Base-by-base conservation (phyloP, 2,888 invertebrate genomes). In the Embidobia sp. region DNA sequence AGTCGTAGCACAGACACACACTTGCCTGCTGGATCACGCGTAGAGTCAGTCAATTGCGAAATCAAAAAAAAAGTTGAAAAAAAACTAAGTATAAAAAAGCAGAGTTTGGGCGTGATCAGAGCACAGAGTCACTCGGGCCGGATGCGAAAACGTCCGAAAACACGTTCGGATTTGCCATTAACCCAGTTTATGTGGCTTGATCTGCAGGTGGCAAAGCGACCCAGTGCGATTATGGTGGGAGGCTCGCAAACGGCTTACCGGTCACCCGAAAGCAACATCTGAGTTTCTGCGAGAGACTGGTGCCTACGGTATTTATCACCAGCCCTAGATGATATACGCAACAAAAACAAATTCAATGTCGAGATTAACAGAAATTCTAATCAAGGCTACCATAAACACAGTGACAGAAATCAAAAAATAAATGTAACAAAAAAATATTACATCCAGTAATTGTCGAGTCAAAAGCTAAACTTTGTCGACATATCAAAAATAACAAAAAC, bases 281-380 rank as follows among this genome's bases (percentile, higher is more conserved):
- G 88, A 86, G 87, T 86, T 85, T 86, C 86, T 86, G 85, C 88
- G 85, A 87, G 88, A 86, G 87, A 88, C 89, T 88, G 89, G 89
- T 88, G 88, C 87, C 89, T 85, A 89, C 88, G 89, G 89, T 89
- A 89, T 89, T 89, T 89, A 89, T 89, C 88, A 89, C 89, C 89
- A 89, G 89, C 87, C 88, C 87, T 88, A 87, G 85, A 87, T 82
- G 87, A 88, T 87, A 86, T 85, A 85, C 80, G 84, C 83, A 84
- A 84, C 83, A 84, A 79, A 67, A 74, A n/a, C n/a, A 6, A 37
- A 27, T 67, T 75, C 55, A 75, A 67, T 67, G 61, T 74, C 48
- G 66, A 79, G 63, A 73, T 59, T 67, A 63, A 70, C 42, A 70
- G 18, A 77, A 46, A 13, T n/a, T 59, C 48, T 19, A 55, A 63